phyloP scores from a whole-genome alignment of 2,113 vertebrate genomes.

The Bombycilla garrulus region DNA sequence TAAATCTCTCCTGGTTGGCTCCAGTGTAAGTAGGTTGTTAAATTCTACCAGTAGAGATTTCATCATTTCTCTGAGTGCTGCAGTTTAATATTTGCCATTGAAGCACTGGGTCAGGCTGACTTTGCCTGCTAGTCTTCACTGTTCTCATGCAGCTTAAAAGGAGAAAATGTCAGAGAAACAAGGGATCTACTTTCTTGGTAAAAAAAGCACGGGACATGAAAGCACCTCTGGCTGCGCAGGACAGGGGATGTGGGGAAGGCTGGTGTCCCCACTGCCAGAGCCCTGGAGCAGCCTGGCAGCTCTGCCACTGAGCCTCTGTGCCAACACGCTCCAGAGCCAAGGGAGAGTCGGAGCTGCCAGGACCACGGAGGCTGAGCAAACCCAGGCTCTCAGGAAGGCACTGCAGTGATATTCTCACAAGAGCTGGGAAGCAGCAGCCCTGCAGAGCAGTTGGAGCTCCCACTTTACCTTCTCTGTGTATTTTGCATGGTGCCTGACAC shows the following conservation, averaged over 20 bases:
- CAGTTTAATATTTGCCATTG: background rate
- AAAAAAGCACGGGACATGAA: background rate
- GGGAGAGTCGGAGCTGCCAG: background rate
- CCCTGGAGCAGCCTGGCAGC: background rate
- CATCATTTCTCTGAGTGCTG: background rate
- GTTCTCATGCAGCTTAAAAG: background rate
- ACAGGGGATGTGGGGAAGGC: background rate
- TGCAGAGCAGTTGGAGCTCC: background rate
- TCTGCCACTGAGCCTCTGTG: background rate
- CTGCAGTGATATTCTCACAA: background rate
- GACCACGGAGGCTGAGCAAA: background rate
- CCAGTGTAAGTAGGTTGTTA: constrained; percentile 1
- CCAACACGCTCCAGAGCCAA: background rate
- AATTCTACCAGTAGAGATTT: constrained; percentile 9
- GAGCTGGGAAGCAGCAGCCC: background rate
- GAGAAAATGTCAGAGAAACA: background rate
- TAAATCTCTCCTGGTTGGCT: constrained; percentile 24
- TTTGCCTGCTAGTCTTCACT: background rate
- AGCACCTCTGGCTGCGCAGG: background rate
- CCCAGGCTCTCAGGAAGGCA: background rate
- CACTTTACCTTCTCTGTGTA: background rate
- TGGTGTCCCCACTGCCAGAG: background rate
- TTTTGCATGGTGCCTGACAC: background rate
- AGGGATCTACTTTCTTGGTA: background rate
- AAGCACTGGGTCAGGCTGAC: background rate